A percentile compares a stretch with the other conserved stretches of the same genome.
These are phyloP conservation scores for Xylota segnis DNA, from an alignment of 2,888 invertebrate species.

Conservation along the genomic window DNA sequence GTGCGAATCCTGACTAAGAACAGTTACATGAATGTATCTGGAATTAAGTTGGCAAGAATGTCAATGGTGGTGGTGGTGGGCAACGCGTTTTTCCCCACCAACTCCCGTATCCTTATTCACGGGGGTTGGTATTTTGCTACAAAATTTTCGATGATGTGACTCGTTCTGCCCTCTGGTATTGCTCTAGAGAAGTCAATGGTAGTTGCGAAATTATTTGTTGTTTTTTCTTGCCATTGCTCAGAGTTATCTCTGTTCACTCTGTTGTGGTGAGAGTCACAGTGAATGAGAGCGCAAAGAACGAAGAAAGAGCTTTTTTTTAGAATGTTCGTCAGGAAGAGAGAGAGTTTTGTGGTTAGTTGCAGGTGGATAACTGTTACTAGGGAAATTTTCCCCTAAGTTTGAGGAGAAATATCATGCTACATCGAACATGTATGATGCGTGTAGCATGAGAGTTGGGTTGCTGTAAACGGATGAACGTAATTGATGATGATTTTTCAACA, in stretches of 20 bases:
- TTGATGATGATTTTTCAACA: neutral
- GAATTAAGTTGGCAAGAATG: conserved; percentile 63
- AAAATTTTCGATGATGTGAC: conserved; percentile 59
- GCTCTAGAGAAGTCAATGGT: conserved; percentile 57
- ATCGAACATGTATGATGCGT: neutral
- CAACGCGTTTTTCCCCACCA: conserved; percentile 49
- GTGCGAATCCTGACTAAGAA: conserved; percentile 82
- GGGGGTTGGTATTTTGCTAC: conserved; percentile 47
- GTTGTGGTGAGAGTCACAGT: neutral
- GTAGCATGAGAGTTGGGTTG: conserved; percentile 27
- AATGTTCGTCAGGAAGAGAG: conserved; percentile 6
- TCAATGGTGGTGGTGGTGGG: conserved; percentile 40
- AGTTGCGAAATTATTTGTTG: conserved; percentile 22
- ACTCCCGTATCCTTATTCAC: conserved; percentile 53
- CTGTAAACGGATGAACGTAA: neutral
- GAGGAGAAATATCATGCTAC: conserved; percentile 40
- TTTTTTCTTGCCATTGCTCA: conserved; percentile 6
- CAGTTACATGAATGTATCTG: conserved; percentile 77
- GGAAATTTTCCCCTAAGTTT: conserved; percentile 64
- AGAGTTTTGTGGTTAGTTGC: neutral
- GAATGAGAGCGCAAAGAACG: neutral
- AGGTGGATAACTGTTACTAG: conserved; percentile 57
- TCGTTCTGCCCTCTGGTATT: conserved; percentile 76
- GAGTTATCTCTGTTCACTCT: neutral
- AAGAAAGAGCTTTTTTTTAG: conserved; percentile 20